A percentile compares a stretch with the other conserved stretches of the same genome.
These are phyloP conservation scores for Pomacea maculata DNA, from an alignment of 1,140 invertebrate genomes.

Conservation along the genomic window DNA sequence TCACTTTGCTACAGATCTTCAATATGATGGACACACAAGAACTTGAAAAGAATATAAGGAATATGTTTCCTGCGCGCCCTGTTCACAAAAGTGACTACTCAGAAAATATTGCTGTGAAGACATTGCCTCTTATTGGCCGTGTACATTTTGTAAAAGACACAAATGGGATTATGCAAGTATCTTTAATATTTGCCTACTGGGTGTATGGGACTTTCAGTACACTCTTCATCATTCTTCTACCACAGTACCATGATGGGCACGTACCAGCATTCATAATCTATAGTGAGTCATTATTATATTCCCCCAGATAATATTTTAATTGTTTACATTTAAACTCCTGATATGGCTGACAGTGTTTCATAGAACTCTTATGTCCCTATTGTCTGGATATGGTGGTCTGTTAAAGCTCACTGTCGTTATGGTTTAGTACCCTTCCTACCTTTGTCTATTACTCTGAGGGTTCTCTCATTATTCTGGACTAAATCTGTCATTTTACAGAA, in stretches of 20 bases:
- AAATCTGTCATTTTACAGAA: too few relatives aligned
- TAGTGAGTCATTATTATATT: constrained; percentile 33
- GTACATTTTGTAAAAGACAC: constrained; percentile 46
- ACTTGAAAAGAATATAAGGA: constrained; percentile 1
- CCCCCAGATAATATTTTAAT: too few relatives aligned
- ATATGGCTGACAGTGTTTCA: too few relatives aligned
- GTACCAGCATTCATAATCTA: constrained; percentile 29
- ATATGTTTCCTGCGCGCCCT: neutral
- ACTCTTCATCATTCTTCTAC: constrained; percentile 42
- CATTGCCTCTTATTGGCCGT: constrained; percentile 31
- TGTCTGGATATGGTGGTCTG: too few relatives aligned
- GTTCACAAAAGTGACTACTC: constrained; percentile 8
- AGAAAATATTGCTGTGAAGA: neutral
- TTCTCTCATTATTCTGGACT: constrained; percentile 2
- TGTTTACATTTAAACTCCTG: too few relatives aligned
- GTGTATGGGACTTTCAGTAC: constrained; percentile 43
- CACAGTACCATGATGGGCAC: constrained; percentile 39
- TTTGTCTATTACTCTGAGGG: neutral
- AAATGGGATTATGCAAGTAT: constrained; percentile 38
- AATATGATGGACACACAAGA: too few relatives aligned
- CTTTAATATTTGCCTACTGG: constrained; percentile 43
- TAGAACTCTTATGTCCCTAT: too few relatives aligned
- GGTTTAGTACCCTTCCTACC: neutral
- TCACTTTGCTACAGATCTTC: too few relatives aligned
- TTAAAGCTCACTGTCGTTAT: neutral